Evolutionary conservation across 2,888 invertebrate species (phyloP).

Genomic region (Drosophila hawaiiensis): DNA sequence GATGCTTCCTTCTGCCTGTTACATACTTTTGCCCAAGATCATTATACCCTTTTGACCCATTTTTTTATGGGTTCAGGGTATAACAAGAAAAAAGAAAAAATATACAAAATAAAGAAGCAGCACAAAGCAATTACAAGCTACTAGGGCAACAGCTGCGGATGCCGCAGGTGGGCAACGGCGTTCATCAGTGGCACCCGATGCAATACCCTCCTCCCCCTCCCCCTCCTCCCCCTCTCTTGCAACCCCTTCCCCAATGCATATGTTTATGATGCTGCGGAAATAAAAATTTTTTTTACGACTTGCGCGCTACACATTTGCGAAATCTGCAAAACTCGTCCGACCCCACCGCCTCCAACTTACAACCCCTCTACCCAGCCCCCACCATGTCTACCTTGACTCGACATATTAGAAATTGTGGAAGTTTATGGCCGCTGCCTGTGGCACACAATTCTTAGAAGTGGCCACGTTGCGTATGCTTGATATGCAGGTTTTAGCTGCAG

Average conservation of each 20-base stretch:
- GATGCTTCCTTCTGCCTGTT: neutral
- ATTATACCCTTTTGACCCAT: neutral
- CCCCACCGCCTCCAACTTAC: neutral
- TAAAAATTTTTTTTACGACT: constrained; percentile 76
- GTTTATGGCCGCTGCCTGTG: constrained; percentile 33
- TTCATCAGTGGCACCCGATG: constrained; percentile 24
- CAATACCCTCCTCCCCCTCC: neutral
- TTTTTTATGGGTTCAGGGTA: neutral
- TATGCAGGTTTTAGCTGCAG: constrained; percentile 32
- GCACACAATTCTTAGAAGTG: constrained; percentile 28
- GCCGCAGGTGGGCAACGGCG: constrained; percentile 10
- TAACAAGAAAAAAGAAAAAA: constrained; percentile 6
- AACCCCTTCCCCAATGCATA: constrained; percentile 48
- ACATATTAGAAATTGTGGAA: constrained; percentile 41
- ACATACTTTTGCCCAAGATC: neutral
- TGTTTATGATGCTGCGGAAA: constrained; percentile 69
- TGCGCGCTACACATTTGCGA: constrained; percentile 39
- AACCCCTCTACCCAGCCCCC: neutral
- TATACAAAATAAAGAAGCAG: constrained; percentile 31
- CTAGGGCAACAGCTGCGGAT: constrained; percentile 63
- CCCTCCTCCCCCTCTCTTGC: neutral
- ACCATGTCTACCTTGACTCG: neutral
- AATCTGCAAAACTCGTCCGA: constrained; percentile 35
- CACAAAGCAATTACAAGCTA: constrained; percentile 76
- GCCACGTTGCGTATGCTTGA: constrained; percentile 53